These are phyloP conservation scores for Aspidiotus rigidus DNA, from an alignment of 2,888 invertebrate species.

Conservation along the genomic window DNA sequence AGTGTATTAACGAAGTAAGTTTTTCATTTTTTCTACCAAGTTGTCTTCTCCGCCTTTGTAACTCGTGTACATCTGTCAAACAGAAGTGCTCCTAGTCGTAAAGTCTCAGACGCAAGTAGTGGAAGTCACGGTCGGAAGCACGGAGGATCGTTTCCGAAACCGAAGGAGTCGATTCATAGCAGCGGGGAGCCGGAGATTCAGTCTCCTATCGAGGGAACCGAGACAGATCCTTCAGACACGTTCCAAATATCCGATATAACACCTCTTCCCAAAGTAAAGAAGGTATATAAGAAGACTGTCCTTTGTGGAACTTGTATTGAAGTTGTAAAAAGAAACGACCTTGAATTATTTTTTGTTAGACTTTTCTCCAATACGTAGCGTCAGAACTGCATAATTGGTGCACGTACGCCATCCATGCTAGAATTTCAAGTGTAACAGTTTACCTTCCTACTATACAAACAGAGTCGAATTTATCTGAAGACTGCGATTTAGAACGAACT, in stretches of 20 bases:
- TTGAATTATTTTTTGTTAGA: slow-evolving; percentile 6
- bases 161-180: slow-evolving; percentile 47
- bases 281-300: neutral
- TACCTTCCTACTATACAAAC: slow-evolving; percentile 15
- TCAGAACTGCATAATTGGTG: slow-evolving; percentile 15
- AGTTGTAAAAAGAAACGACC: neutral
- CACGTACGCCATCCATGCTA: slow-evolving; percentile 13
- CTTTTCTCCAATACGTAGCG: slow-evolving; percentile 10
- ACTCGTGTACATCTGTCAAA: neutral
- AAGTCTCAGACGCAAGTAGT: slow-evolving; percentile 37
- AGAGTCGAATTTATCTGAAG: slow-evolving; percentile 7
- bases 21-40: neutral
- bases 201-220: slow-evolving; percentile 21
- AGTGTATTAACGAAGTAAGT: slow-evolving; percentile 16
- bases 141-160: slow-evolving; percentile 41
- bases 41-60: neutral
- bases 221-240: slow-evolving; percentile 19
- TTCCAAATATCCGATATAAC: slow-evolving; percentile 8
- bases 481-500: slow-evolving; percentile 3
- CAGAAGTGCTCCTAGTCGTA: slow-evolving; percentile 36
- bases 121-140: slow-evolving; percentile 43
- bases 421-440: slow-evolving; percentile 10
- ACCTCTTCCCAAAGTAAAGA: neutral
- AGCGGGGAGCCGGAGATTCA: slow-evolving; percentile 44
- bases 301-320: neutral